phyloP scores from a whole-genome alignment of 2,113 vertebrate genomes.

The Rhinolophus sinicus region DNA sequence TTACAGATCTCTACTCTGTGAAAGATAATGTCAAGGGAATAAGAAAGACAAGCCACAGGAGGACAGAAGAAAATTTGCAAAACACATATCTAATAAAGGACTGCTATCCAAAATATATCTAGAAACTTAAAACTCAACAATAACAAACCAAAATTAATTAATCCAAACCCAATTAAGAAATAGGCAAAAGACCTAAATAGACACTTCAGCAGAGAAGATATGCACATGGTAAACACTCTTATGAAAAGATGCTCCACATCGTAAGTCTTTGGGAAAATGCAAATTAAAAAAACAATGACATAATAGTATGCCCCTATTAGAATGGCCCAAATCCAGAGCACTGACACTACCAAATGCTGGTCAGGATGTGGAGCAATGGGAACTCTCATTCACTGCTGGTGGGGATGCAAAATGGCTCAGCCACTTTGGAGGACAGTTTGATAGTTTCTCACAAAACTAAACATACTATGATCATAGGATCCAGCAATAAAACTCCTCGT shows the following conservation, averaged over 20 bases:
- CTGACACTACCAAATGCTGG: background rate
- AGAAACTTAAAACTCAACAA: background rate
- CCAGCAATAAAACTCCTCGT: background rate
- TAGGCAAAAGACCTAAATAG: background rate
- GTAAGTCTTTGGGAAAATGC: background rate
- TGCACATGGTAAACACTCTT: background rate
- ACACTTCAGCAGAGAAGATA: background rate
- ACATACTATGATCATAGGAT: background rate
- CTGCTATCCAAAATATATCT: background rate
- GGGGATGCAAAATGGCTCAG: background rate
- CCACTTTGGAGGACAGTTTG: background rate
- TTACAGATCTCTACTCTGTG: background rate
- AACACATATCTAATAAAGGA: background rate
- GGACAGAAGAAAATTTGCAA: background rate
- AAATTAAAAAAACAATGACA: background rate
- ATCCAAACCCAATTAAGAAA: background rate
- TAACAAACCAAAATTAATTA: conserved; percentile 1
- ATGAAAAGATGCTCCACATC: background rate
- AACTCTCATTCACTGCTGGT: background rate
- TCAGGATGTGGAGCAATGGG: background rate
- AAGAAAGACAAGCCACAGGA: background rate
- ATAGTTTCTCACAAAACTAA: background rate
- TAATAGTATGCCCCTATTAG: background rate
- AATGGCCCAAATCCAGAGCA: background rate
- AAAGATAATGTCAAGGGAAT: background rate